Base-by-base conservation (phyloP, 30 jellyfish, hydroid and myxozoan genomes). In the Turritopsis dohrnii region DNA sequence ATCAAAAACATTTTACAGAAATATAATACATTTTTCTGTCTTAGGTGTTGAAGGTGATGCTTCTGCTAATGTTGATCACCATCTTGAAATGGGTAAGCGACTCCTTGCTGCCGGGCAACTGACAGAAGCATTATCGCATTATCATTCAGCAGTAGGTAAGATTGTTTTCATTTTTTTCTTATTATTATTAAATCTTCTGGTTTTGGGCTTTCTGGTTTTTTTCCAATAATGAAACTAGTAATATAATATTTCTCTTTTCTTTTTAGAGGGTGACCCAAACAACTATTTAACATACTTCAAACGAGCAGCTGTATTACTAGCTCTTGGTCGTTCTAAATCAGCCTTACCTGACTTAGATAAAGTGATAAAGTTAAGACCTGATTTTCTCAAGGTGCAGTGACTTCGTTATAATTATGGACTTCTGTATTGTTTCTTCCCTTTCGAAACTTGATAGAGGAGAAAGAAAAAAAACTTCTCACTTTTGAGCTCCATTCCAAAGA, bases 61-160 rank as follows among this genome's bases (percentile, higher is more conserved):
- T 5, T 84, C 98, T 1, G 94, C 94, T 66, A 88, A 89, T 85
- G 98, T 93, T 81, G 96, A 93, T 74, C 88, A 85, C 53, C 98
- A 93, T 82, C 86, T 93, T 28, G 98, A 93, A 71, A 92, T 93
- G 86, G 98, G 98, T 9, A 93, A 93, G 76, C 88, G 86, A 82
- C 83, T 93, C 1, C 74, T 93, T 31, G 98, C 98, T 52, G 98
- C 98, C 27, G 98, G 98, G 74, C 98, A 93, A 82, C 91, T 93
- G 8, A 89, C 98, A 1, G 98, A 93, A 85, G 98, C 98, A 27
- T 79, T 93, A 52, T 93, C 98, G 16, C 98, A 93, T 85, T 93
- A 93, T 71, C 96, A 93, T 83, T 92, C 96, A 21, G 98, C 98
- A 0, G 91, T 93, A 66, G 98, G 98, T 93, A 85, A 23, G 94